Evolutionary conservation across 2,888 invertebrate genomes (phyloP).

Genomic region (Pristionchus entomophagus): DNA sequence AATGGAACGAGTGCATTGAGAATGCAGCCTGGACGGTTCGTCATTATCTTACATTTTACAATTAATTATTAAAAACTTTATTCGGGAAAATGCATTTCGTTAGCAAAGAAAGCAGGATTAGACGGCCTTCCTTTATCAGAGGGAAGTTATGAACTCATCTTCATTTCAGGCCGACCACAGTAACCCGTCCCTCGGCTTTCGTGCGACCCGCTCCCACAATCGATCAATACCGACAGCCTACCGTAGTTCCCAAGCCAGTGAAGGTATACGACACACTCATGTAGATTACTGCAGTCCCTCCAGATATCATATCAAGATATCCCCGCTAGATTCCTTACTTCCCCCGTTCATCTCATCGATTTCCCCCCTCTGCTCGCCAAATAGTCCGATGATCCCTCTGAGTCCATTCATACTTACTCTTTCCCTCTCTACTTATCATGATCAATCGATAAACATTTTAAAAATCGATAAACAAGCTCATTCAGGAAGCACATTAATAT

Average conservation of each 20-base stretch:
- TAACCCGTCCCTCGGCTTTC: slow-evolving; percentile 63
- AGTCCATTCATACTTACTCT: slow-evolving; percentile 12
- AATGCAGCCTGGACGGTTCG: slow-evolving; percentile 20
- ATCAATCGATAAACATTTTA: slow-evolving; percentile 4
- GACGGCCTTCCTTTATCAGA: too few relatives aligned
- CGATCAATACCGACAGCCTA: slow-evolving; percentile 29
- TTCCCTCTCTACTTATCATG: background rate
- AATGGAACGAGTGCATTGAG: background rate
- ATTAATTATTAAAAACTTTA: too few relatives aligned
- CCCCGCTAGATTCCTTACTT: background rate
- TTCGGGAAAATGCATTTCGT: too few relatives aligned
- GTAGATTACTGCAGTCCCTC: slow-evolving; percentile 52
- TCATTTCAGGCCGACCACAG: slow-evolving; percentile 53
- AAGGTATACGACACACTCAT: slow-evolving; percentile 70
- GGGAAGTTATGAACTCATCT: too few relatives aligned
- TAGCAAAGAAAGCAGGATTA: too few relatives aligned
- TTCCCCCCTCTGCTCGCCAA: slow-evolving; percentile 20
- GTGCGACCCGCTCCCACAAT: slow-evolving; percentile 62
- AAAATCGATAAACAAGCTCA: too few relatives aligned
- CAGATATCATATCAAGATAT: slow-evolving; percentile 4
- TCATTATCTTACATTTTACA: too few relatives aligned
- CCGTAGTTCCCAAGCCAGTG: slow-evolving; percentile 58
- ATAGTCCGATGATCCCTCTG: slow-evolving; percentile 16
- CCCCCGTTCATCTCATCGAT: slow-evolving; percentile 4
- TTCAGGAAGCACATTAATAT: too few relatives aligned